Evolutionary conservation across 2,888 invertebrate species (phyloP), one percentile per base, ranked within the genome.

Genomic region (Penaeus monodon): DNA sequence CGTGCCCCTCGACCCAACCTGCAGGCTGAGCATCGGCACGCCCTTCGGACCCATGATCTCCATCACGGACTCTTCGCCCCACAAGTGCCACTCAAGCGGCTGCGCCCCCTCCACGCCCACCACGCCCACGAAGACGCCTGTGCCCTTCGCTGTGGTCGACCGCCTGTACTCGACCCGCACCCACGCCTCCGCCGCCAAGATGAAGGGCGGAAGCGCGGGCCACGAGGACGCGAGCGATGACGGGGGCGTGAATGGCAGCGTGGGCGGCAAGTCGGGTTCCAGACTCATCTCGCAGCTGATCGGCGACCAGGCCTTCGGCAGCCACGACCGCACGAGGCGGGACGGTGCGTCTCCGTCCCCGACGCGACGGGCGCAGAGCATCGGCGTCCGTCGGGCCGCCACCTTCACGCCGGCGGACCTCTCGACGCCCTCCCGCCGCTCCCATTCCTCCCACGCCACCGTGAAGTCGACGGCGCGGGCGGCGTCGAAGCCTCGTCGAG

Each of bases 181-280:
- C 1, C 94, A 93, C 92, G 94, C 94, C 0, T 94, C 94, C 2
- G 92, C 93, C 70, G 94, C 94, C 91, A 95, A 94, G 92, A 94
- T 94, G 81, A 79, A 79, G 63, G 8, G 68, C 44, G 64, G 65
- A 38, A 68, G 73, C 24, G 63, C 29, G 12, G 14, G 63, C 49
- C 84, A 77, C 33, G 85, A 86, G 49, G 68, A 76, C 29, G 29
- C 65, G 3, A 76, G 84, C 17, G 81, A 83, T 22, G 84, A 84
- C 76, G 88, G 84, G 24, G 77, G 64, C 38, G 86, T 66, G n/a
- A 87, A 76, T 4, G 70, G 80, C 64, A 27, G 66, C n/a, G 27
- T 73, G 63, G 87, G 79, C 12, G 77, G 85, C 20, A 86, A 89
- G 81, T 74, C 81, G 8, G 84, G 77, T 0, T 44, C 79, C n/a